A percentile compares a stretch with the other conserved stretches of the same genome.
These are phyloP conservation scores for Typhlomys cinereus DNA, from an alignment of 2,113 vertebrate species.

Conservation along the genomic window DNA sequence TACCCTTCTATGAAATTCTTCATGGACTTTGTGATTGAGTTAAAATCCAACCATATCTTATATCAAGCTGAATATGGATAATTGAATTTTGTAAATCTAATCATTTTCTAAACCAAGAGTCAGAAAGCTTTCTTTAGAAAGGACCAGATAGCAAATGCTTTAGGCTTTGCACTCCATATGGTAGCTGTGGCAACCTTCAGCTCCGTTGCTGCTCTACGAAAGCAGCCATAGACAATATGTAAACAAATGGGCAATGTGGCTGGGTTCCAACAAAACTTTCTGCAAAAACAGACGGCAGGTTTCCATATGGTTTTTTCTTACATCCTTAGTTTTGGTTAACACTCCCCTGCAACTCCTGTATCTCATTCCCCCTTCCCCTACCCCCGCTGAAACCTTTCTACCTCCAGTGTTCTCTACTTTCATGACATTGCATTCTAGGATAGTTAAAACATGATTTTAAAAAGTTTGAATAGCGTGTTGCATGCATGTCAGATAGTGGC, in stretches of 20 bases:
- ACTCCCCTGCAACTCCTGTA: too few relatives aligned
- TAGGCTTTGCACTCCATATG: not conserved
- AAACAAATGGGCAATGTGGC: conserved; percentile 7
- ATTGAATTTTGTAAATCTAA: conserved; percentile 42
- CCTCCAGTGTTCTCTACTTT: too few relatives aligned
- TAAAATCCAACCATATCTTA: conserved; percentile 5
- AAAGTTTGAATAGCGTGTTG: too few relatives aligned
- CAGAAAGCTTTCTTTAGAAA: not conserved
- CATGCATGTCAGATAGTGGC: too few relatives aligned
- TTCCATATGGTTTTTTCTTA: too few relatives aligned
- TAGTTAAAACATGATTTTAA: too few relatives aligned
- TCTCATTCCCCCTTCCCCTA: too few relatives aligned
- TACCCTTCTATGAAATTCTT: conserved; percentile 28
- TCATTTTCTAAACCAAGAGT: conserved; percentile 25
- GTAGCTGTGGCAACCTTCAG: conserved; percentile 26
- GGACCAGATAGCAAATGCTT: not conserved
- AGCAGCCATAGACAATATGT: not conserved
- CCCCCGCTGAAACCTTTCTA: too few relatives aligned
- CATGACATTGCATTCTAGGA: too few relatives aligned
- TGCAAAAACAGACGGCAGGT: not conserved
- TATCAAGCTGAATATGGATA: not conserved
- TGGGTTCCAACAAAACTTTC: conserved; percentile 46
- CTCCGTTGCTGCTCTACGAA: not conserved
- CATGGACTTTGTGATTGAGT: not conserved
- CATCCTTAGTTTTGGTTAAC: too few relatives aligned